A percentile compares a stretch with the other conserved stretches of the same genome.
These are phyloP conservation scores for Scomberomorus guttatus DNA, from an alignment of 2,797 vertebrate species.

Conservation along the genomic window DNA sequence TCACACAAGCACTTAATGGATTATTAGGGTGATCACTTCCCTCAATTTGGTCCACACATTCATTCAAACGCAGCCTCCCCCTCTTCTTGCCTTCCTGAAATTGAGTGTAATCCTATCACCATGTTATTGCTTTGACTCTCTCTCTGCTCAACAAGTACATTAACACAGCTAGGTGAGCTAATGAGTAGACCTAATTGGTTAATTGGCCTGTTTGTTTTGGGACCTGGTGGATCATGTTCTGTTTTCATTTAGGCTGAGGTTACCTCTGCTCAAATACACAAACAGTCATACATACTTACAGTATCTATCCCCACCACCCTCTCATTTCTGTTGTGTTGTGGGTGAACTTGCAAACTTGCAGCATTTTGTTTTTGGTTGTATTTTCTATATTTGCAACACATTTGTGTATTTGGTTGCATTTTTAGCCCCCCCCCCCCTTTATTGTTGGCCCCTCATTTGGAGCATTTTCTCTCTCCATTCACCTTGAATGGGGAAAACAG, in stretches of 20 bases:
- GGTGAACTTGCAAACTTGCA: too few species aligned
- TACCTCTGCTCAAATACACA: slow-evolving; percentile 5
- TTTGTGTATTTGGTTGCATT: too few species aligned
- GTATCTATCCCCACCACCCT: neutral
- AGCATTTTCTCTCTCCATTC: too few species aligned
- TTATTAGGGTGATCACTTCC: slow-evolving; percentile 33
- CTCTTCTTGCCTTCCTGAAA: slow-evolving; percentile 22
- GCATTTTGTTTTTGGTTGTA: too few species aligned
- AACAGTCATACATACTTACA: neutral
- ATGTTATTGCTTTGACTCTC: slow-evolving; percentile 59
- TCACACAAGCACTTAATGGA: slow-evolving; percentile 27
- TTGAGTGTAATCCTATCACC: slow-evolving; percentile 57
- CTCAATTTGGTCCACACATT: slow-evolving; percentile 3
- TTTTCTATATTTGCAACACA: too few species aligned
- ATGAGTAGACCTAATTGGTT: slow-evolving; percentile 49
- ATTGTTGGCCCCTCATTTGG: too few species aligned
- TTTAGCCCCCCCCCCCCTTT: too few species aligned
- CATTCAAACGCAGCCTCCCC: slow-evolving; percentile 4
- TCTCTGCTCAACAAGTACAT: slow-evolving; percentile 48
- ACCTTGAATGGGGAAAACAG: too few species aligned
- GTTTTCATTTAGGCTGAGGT: slow-evolving; percentile 32
- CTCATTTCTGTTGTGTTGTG: neutral
- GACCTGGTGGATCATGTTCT: slow-evolving; percentile 35
- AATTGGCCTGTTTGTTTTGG: slow-evolving; percentile 31
- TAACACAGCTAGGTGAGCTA: slow-evolving; percentile 47